Conservation (phyloP, 2,113 vertebrate genomes). For the Pithys albifrons region DNA sequence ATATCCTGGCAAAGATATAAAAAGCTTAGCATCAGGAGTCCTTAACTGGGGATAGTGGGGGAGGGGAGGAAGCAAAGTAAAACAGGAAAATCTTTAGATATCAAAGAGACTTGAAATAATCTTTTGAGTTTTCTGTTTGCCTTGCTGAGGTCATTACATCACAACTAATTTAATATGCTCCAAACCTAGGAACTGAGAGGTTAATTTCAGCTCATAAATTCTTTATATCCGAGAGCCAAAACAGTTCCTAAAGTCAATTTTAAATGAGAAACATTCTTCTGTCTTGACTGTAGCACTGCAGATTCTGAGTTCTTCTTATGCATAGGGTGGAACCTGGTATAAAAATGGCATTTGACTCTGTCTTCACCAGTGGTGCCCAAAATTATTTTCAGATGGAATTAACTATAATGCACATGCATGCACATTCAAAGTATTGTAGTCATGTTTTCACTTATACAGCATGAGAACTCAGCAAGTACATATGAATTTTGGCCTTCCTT, state of each 20-base stretch:
- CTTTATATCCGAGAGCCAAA: neutral
- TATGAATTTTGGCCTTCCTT: neutral
- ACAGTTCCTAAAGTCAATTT: neutral
- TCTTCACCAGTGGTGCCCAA: neutral
- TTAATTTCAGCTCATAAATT: neutral
- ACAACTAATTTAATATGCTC: neutral
- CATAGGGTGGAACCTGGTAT: fast-evolving
- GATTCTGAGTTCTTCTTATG: neutral
- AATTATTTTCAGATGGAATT: neutral
- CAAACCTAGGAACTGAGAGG: neutral
- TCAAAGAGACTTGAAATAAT: neutral
- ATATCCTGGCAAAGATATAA: neutral
- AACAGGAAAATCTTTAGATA: neutral
- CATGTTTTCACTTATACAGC: neutral
- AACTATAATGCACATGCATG: neutral
- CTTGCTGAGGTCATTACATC: neutral
- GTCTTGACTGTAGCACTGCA: neutral
- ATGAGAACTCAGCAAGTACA: neutral
- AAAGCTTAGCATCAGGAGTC: neutral
- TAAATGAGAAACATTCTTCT: neutral
- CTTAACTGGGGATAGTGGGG: neutral
- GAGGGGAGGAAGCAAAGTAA: neutral
- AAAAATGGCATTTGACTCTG: neutral
- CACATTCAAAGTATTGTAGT: neutral
- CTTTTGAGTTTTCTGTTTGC: neutral